phyloP scores from a whole-genome alignment of 2,113 vertebrate species.

The Rana temporaria region DNA sequence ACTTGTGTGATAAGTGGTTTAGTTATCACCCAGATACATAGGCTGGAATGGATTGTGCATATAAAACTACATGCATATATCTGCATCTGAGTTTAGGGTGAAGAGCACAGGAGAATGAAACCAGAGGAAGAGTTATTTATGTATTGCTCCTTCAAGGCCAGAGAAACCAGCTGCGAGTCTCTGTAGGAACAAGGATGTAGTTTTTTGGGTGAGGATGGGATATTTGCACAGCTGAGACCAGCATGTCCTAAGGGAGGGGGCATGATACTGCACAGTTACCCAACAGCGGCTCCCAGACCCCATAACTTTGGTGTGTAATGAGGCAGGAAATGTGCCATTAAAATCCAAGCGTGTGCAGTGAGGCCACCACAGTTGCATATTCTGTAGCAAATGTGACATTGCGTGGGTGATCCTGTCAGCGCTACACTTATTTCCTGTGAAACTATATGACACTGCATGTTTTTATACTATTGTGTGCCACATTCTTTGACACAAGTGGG shows the following conservation, averaged over 20 bases:
- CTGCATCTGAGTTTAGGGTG: background rate
- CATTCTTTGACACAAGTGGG: background rate
- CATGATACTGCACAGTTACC: conserved; percentile 38
- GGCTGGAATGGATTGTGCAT: too few relatives aligned
- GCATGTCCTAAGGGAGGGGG: conserved; percentile 36
- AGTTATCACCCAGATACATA: too few relatives aligned
- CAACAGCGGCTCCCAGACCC: conserved; percentile 17
- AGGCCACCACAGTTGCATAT: conserved; percentile 49
- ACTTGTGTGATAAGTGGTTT: background rate
- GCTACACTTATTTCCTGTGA: background rate
- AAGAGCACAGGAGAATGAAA: background rate
- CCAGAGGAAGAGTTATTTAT: background rate
- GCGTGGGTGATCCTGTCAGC: conserved; percentile 24
- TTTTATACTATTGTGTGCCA: background rate
- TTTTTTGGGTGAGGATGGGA: conserved; percentile 1
- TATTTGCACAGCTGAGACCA: conserved; percentile 53
- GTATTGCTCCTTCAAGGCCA: conserved; percentile 11
- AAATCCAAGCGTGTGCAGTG: conserved; percentile 48
- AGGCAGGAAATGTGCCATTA: conserved; percentile 57
- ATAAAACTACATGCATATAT: background rate
- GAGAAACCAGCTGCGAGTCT: background rate
- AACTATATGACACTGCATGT: background rate
- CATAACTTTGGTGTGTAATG: conserved; percentile 14
- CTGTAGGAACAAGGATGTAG: conserved; percentile 36
- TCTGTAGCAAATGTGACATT: conserved; percentile 13